Evolutionary conservation across 2,888 invertebrate species (phyloP).

Genomic region (Eupelmus urozonus): DNA sequence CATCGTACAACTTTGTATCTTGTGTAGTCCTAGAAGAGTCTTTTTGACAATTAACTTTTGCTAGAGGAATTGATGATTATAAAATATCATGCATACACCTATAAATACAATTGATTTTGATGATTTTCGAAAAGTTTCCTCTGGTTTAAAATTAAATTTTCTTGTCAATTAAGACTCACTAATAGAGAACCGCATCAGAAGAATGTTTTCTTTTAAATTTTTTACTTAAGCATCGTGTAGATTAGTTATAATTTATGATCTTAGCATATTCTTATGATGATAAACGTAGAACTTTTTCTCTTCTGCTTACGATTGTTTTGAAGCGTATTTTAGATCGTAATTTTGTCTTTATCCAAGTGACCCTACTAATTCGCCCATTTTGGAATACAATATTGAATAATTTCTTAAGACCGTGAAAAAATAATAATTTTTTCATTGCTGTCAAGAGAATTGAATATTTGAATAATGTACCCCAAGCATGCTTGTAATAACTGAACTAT

Average conservation of each 20-base stretch:
- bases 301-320: conserved; percentile 56
- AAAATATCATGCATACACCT: too few species aligned
- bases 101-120: conserved; percentile 2
- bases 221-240: conserved; percentile 57
- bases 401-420: conserved; percentile 29
- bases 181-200: conserved; percentile 30
- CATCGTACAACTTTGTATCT: conserved; percentile 13
- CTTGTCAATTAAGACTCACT: conserved; percentile 27
- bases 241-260: conserved; percentile 53
- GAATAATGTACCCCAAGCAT: conserved; percentile 40
- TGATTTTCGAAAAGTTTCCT: conserved; percentile 45
- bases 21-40: conserved; percentile 49
- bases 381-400: not conserved
- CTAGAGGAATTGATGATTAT: conserved; percentile 19
- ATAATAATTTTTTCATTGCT: conserved; percentile 33
- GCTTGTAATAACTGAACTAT: conserved; percentile 37
- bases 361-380: not conserved
- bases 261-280: conserved; percentile 40
- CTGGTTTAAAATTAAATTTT: conserved; percentile 19
- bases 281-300: conserved; percentile 50
- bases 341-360: conserved; percentile 42
- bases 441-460: conserved; percentile 1
- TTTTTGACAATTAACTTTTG: conserved; percentile 24
- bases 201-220: conserved; percentile 33
- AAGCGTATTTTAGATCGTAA: conserved; percentile 51